These are phyloP conservation scores for Aporrectodea caliginosa DNA, from an alignment of 1,140 invertebrate species.

Conservation along the genomic window DNA sequence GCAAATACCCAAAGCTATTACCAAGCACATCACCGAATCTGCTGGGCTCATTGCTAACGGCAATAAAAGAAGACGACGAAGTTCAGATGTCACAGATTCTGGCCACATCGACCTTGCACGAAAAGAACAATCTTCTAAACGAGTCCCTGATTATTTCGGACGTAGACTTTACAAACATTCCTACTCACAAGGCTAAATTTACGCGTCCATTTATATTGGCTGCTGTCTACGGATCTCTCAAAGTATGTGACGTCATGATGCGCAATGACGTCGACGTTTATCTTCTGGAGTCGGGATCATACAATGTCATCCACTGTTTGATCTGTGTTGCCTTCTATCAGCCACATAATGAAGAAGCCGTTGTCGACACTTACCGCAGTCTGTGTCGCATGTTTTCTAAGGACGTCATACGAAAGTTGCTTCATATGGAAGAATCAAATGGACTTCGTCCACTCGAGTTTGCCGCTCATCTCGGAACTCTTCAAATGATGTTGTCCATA, in stretches of 20 bases:
- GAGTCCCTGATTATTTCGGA: too few relatives aligned
- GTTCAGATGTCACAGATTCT: too few relatives aligned
- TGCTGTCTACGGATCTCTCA: not conserved
- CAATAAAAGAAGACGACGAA: too few relatives aligned
- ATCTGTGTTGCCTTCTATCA: not conserved
- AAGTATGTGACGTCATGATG: not conserved
- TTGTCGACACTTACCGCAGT: constrained; percentile 6
- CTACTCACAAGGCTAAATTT: too few relatives aligned
- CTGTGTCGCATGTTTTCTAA: not conserved
- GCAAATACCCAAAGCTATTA: too few relatives aligned
- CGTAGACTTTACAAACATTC: too few relatives aligned
- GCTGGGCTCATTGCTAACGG: too few relatives aligned
- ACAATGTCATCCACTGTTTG: constrained; percentile 15
- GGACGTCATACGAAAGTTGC: not conserved
- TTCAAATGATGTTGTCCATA: constrained; percentile 13
- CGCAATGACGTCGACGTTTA: not conserved
- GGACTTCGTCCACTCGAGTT: constrained; percentile 18
- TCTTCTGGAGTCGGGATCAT: not conserved
- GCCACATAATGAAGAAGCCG: not conserved
- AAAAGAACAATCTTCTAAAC: too few relatives aligned
- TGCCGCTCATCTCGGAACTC: not conserved
- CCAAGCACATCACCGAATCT: too few relatives aligned
- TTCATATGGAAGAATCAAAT: not conserved
- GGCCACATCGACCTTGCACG: too few relatives aligned
- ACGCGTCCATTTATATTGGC: not conserved